Evolutionary conservation across 92 coral and sea anemone species (phyloP).

Genomic region (Scolanthus callimorphus): DNA sequence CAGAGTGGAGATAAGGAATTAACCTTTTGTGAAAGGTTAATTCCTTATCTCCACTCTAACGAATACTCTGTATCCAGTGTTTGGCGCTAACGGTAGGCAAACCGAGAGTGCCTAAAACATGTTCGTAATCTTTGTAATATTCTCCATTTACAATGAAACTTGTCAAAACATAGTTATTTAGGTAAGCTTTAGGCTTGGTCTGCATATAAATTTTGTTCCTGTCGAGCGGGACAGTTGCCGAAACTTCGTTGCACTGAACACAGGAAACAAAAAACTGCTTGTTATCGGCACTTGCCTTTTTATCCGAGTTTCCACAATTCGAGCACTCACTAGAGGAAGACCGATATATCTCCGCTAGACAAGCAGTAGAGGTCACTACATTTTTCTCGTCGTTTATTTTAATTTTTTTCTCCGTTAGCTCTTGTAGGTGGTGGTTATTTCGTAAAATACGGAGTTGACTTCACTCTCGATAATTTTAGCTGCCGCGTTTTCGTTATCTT

Average conservation of each 20-base stretch:
- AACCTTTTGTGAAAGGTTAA: too few relatives aligned
- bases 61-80: conserved; percentile 28
- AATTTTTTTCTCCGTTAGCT: not conserved
- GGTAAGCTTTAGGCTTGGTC: not conserved
- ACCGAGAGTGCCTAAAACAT: conserved; percentile 34
- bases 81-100: conserved; percentile 17
- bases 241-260: not conserved
- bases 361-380: not conserved
- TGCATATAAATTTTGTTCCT: not conserved
- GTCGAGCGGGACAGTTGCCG: not conserved
- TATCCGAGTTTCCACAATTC: not conserved
- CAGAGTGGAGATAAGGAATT: too few relatives aligned
- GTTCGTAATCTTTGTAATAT: conserved; percentile 32
- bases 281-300: not conserved
- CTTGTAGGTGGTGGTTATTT: not conserved
- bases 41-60: too few relatives aligned
- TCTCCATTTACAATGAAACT: conserved; percentile 25
- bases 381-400: not conserved
- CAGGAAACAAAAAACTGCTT: not conserved
- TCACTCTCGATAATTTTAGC: not conserved
- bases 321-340: not conserved
- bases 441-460: not conserved
- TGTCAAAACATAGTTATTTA: not conserved
- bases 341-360: not conserved
- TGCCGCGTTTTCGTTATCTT: too few relatives aligned